phyloP scores from a whole-genome alignment of 2,888 invertebrate species.

The Euspilapteryx auroguttella region DNA sequence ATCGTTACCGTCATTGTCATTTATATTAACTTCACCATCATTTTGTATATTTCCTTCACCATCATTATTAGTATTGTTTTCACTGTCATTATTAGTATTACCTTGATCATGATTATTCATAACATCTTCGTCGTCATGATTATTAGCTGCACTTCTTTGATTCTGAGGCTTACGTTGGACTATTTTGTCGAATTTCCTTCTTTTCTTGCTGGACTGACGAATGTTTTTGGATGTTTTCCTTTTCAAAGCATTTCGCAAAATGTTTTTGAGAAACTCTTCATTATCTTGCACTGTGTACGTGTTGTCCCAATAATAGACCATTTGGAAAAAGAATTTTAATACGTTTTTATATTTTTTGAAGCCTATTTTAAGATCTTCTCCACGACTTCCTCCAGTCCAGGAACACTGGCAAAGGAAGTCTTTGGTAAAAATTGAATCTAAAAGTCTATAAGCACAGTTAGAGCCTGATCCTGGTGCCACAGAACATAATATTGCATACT shows the following conservation, averaged over 20 bases:
- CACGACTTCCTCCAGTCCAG: slow-evolving; percentile 3
- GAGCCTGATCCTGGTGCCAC: too few relatives aligned
- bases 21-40: slow-evolving; percentile 1
- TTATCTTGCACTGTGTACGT: neutral
- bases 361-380: too few relatives aligned
- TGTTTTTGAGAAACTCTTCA: neutral
- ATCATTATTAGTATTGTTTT: too few relatives aligned
- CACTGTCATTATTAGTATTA: too few relatives aligned
- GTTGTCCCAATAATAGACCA: neutral
- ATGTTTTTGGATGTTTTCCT: neutral
- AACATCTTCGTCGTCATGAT: neutral
- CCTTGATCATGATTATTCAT: too few relatives aligned
- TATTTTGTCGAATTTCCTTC: neutral
- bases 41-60: neutral
- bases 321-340: too few relatives aligned
- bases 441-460: slow-evolving; percentile 2
- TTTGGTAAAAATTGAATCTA: slow-evolving; percentile 1
- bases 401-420: slow-evolving; percentile 2
- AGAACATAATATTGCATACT: too few relatives aligned
- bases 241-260: neutral
- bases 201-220: neutral
- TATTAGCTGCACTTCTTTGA: neutral
- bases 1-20: slow-evolving; percentile 1
- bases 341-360: too few relatives aligned
- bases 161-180: neutral